Evolutionary conservation across 2,888 invertebrate species (phyloP).

Genomic region (Trachelus tabidus): DNA sequence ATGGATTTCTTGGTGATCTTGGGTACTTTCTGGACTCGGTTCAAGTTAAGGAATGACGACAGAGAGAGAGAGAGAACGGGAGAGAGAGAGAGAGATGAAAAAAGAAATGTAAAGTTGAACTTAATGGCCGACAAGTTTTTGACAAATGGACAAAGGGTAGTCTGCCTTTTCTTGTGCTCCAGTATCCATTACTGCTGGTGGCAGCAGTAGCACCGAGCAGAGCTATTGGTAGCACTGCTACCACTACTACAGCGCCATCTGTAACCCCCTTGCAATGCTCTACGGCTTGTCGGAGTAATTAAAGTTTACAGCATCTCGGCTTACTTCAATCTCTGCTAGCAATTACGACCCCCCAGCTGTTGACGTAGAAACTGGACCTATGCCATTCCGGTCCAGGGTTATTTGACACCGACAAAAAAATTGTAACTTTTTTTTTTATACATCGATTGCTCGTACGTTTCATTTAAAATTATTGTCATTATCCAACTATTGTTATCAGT

Average conservation of each 20-base stretch:
- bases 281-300: conserved; percentile 28
- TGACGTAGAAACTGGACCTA: conserved; percentile 5
- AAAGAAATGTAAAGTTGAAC: background rate
- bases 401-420: background rate
- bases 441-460: background rate
- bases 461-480: background rate
- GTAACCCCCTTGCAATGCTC: conserved; percentile 9
- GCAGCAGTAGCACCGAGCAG: background rate
- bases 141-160: background rate
- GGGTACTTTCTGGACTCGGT: background rate
- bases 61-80: background rate
- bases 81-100: no score
- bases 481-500: background rate
- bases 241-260: conserved; percentile 4
- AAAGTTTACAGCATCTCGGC: conserved; percentile 33
- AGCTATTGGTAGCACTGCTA: background rate
- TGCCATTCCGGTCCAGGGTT: background rate
- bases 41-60: background rate
- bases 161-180: background rate
- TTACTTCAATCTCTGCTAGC: conserved; percentile 31
- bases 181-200: background rate
- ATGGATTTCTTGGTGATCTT: background rate
- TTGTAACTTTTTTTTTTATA: background rate
- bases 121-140: background rate
- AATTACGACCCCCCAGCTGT: conserved; percentile 9